Evolutionary conservation across 1,140 invertebrate genomes (phyloP), one percentile per base, ranked within the genome.

Genomic region (Latrodectus geometricus): DNA sequence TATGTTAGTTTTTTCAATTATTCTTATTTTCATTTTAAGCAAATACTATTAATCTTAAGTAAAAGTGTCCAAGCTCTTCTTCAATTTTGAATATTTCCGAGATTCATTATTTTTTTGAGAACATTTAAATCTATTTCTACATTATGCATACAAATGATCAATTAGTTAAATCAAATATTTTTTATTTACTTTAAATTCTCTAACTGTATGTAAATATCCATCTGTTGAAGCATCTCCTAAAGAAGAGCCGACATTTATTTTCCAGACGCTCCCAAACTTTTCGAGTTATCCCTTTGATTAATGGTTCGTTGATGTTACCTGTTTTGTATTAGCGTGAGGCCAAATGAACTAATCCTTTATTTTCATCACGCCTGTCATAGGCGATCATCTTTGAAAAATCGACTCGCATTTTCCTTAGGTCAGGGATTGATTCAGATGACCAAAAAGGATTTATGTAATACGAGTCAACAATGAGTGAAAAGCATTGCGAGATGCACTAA

Each of bases 311-410:
- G 17, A 66, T 76, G 74, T 76, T 76, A 52, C n/a, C 76, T 9
- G n/a, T 78, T 78, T 78, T 23, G 23, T 61, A 15, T 54, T 68
- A 48, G 76, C 76, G 76, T 61, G 78, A 50, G 50, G 80, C 50
- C 69, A 65, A 74, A 73, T 21, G 23, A 74, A 74, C 54, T 61
- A 83, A 73, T 83, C 80, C 69, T 83, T 83, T 83, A 83, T 83
- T 83, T 83, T 83, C 80, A 83, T 73, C 72, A 74, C 80, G 80
- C 54, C 80, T 83, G 80, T 83, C 80, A 83, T 74, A 61, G 72
- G 23, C n/a, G 52, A 80, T 80, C 78, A 20, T 70, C 68, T 70
- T 70, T 83, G 69, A 74, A 83, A 83, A 83, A 83, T 74, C 72
- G 69, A 56, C 23, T 77, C 52, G n/a, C 23, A 15, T 74, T 65